Evolutionary conservation across 2,888 invertebrate species (phyloP).

Genomic region (Prosopocoilus inquinatus): DNA sequence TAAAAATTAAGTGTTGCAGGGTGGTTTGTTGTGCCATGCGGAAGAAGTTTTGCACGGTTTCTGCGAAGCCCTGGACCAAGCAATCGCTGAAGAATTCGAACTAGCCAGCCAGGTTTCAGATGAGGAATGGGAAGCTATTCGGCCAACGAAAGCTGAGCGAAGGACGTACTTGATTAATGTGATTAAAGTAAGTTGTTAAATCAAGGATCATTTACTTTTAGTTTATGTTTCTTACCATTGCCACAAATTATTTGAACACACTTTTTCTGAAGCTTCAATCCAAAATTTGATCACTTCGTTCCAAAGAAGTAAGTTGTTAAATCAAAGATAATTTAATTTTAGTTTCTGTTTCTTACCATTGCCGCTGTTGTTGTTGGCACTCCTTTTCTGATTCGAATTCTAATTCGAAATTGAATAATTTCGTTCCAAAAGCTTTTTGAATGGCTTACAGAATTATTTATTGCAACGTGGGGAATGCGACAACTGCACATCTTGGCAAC

Average conservation of each 20-base stretch:
- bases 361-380: too few relatives aligned
- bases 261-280: too few relatives aligned
- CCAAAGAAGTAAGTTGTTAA: too few relatives aligned
- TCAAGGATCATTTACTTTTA: not conserved
- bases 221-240: not conserved
- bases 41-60: slow-evolving; percentile 67
- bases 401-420: too few relatives aligned
- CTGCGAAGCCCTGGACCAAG: slow-evolving; percentile 65
- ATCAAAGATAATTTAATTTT: too few relatives aligned
- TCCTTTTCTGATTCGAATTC: too few relatives aligned
- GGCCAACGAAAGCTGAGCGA: slow-evolving; percentile 67
- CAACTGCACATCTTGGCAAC: slow-evolving; percentile 58
- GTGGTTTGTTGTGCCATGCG: slow-evolving; percentile 66
- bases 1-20: slow-evolving; percentile 45
- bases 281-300: too few relatives aligned
- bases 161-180: slow-evolving; percentile 62
- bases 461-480: slow-evolving; percentile 50
- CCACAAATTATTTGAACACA: too few relatives aligned
- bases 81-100: slow-evolving; percentile 68
- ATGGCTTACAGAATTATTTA: slow-evolving; percentile 27
- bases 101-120: slow-evolving; percentile 74
- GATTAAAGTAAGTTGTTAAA: slow-evolving; percentile 58
- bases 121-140: slow-evolving; percentile 82
- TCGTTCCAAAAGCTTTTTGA: too few relatives aligned
- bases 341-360: too few relatives aligned